A percentile compares a stretch with the other conserved stretches of the same genome.
These are phyloP conservation scores for Pyrrhosoma nymphula DNA, from an alignment of 2,888 invertebrate species.

Conservation along the genomic window DNA sequence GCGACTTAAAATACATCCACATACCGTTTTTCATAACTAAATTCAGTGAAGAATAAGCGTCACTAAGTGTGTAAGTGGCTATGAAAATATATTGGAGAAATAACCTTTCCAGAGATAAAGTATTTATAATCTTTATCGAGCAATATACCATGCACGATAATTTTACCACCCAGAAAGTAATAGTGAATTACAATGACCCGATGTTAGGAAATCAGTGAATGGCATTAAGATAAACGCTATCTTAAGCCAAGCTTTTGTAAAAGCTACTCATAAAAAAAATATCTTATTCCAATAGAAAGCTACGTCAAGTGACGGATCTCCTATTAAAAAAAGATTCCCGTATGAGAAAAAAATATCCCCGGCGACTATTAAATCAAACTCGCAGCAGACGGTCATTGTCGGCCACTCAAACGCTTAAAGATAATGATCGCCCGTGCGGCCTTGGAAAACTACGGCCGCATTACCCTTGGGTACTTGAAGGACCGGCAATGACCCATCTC, in stretches of 20 bases:
- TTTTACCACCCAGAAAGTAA: too few relatives aligned
- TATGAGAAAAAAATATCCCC: not conserved
- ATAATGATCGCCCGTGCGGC: not conserved
- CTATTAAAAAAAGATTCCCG: not conserved
- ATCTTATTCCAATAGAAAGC: not conserved
- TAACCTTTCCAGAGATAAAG: too few relatives aligned
- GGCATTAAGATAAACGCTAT: too few relatives aligned
- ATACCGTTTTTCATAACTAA: too few relatives aligned
- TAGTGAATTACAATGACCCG: too few relatives aligned
- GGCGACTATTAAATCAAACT: slow-evolving; percentile 6
- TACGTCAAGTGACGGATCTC: not conserved
- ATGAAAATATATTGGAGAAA: too few relatives aligned
- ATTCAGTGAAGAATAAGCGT: too few relatives aligned
- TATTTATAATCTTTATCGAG: too few relatives aligned
- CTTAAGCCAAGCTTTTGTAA: not conserved
- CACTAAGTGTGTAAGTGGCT: too few relatives aligned
- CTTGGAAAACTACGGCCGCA: not conserved
- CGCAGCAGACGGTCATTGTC: not conserved
- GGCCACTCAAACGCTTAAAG: not conserved
- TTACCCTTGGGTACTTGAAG: not conserved
- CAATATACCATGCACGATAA: too few relatives aligned
- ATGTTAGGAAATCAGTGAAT: too few relatives aligned
- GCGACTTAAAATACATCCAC: too few relatives aligned
- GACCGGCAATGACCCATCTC: not conserved
- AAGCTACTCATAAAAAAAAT: not conserved